Conservation (phyloP, 2,888 invertebrate species). For the Actias luna region DNA sequence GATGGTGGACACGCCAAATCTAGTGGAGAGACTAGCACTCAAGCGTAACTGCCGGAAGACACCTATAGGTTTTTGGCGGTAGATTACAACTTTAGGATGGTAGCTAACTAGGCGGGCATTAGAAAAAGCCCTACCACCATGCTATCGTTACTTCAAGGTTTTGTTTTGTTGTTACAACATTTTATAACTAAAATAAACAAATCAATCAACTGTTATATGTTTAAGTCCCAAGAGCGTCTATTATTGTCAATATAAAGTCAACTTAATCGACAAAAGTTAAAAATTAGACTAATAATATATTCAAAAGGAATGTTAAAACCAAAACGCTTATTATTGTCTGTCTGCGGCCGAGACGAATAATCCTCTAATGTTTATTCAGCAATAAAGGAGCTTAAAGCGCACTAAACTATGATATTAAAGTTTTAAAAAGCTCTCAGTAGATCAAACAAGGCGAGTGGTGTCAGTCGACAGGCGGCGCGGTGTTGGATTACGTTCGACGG, state of each 20-base stretch:
- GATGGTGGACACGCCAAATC: no score
- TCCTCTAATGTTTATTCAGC: slow-evolving; percentile 72
- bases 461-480: slow-evolving; percentile 70
- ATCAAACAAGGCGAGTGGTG: slow-evolving; percentile 78
- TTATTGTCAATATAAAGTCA: not conserved
- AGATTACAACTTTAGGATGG: no score
- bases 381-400: slow-evolving; percentile 74
- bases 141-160: no score
- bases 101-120: no score
- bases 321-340: not conserved
- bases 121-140: no score
- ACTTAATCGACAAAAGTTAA: not conserved
- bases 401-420: slow-evolving; percentile 80
- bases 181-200: no score
- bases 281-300: slow-evolving; percentile 3
- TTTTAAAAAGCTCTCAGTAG: slow-evolving; percentile 81
- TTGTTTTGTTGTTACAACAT: no score
- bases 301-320: slow-evolving; percentile 7
- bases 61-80: no score
- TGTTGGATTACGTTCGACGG: slow-evolving; percentile 66
- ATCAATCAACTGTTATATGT: not conserved
- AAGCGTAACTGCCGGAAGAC: no score
- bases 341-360: slow-evolving; percentile 51
- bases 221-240: not conserved
- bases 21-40: no score